Evolutionary conservation across 2,888 invertebrate species (phyloP), one percentile per base, ranked within the genome.

Genomic region (Pollenia angustigena): DNA sequence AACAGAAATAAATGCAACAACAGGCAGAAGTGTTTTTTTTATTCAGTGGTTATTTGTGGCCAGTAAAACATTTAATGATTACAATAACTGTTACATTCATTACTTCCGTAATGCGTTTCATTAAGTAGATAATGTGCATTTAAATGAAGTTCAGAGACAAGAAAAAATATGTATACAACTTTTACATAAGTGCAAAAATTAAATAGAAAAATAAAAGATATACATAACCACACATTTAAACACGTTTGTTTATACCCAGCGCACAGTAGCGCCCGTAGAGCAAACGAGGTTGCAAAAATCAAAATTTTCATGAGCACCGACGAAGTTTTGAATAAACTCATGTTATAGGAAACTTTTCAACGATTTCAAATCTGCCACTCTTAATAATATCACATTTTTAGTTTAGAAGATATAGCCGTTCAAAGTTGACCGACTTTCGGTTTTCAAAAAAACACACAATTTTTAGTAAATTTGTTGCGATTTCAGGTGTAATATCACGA

Each of bases 21-120:
- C 16, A 44, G 4, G 44, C n/a, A 64, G 32, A 42, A 54, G 44
- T 68, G 42, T 46, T 32, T 32, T 60, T 46, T 32, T 32, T 60
- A 46, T 52, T 69, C 44, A 23, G 52, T 40, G 54, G 32, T 62
- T 54, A 50, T 23, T 62, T 42, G 75, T 54, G 69, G 82, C 54
- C 82, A 62, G 60, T 46, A 18, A 46, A 62, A 82, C 6, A 32
- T 32, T 32, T 69, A 76, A 54, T 76, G 52, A 69, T 54, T 69
- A 52, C 60, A 82, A 82, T 54, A 69, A 69, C 46, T 62, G 60
- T 44, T 75, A 54, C 60, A 52, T 75, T 82, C 60, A 75, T 69
- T 75, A 60, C 42, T 75, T 81, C 68, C 75, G 75, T 18, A 75
- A 60, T 60, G 75, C 16, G 16, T 44, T 58, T 16, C 60, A 82